Evolutionary conservation across 2,888 invertebrate species (phyloP), one percentile per base, ranked within the genome.

Genomic region (Noctuana brunneofusca): DNA sequence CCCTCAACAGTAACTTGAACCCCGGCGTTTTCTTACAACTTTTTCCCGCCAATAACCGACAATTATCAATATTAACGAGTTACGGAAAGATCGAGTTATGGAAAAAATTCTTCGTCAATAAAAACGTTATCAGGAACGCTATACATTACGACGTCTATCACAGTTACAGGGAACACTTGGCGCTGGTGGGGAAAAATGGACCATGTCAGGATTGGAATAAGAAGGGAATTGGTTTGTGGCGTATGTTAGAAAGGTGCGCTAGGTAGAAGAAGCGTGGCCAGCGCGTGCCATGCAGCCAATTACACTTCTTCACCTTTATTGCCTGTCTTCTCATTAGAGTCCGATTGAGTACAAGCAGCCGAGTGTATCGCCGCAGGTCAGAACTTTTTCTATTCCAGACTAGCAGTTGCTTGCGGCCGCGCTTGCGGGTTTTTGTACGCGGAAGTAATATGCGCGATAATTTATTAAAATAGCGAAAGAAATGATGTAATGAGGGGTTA

Each of bases 291-390:
- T 69, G 71, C 65, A 70, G 74, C 83, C 87, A 86, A 89, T 90
- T 89, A 89, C 84, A 85, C 81, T 81, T 83, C 84, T 83, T 84
- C 80, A 81, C 81, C 86, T 87, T 83, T 87, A 86, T 86, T 85
- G 83, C 84, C 80, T 78, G 84, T 81, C 79, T 76, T 80, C 86
- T 87, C 87, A 88, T 89, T 89, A 88, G 81, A 64, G 66, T 53
- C 53, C 78, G 82, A 82, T 85, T 80, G 84, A 82, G 80, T 81
- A 81, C 81, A 80, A 69, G 79, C 88, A 83, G 70, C 83, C 78
- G 71, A 84, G 80, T 85, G 89, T 81, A 84, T 86, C 89, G 84
- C 83, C 85, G 74, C 82, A 76, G 87, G 87, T 88, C 87, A 85
- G 71, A 16, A 55, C 75, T 72, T 75, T 84, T 83, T 80, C 81